Evolutionary conservation across 1,140 invertebrate species (phyloP).

Genomic region (Cydia strobilella): DNA sequence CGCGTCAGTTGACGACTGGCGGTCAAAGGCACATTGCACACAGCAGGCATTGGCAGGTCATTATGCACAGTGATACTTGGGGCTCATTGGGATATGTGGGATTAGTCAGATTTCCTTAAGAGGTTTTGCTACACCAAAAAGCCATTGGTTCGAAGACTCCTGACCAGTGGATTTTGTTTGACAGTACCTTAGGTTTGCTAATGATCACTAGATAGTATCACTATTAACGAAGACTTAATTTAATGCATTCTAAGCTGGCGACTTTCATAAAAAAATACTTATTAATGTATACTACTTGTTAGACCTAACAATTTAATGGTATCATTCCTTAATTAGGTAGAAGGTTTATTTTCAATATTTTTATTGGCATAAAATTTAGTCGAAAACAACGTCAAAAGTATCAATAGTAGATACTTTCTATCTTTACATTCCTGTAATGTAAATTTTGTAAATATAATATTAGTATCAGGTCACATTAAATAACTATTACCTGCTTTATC

Average conservation of each 20-base stretch:
- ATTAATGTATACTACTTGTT: conserved; percentile 16
- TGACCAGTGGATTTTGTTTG: no score
- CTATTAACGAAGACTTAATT: neutral
- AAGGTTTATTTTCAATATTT: conserved; percentile 28
- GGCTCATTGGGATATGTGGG: no score
- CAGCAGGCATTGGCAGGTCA: no score
- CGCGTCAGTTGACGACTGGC: no score
- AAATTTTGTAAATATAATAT: conserved; percentile 69
- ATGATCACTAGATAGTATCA: no score
- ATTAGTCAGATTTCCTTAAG: no score
- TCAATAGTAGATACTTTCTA: conserved; percentile 18
- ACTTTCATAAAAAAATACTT: neutral
- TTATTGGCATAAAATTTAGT: neutral
- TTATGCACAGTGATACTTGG: no score
- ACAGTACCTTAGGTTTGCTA: no score
- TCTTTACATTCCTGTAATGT: conserved; percentile 65
- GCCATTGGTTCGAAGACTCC: no score
- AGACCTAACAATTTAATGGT: neutral
- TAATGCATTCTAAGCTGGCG: neutral
- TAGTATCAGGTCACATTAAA: conserved; percentile 70
- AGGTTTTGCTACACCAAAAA: no score
- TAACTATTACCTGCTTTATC: conserved; percentile 63
- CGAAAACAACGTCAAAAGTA: neutral
- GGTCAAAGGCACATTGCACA: no score
- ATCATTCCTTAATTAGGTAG: conserved; percentile 17